phyloP scores from a whole-genome alignment of 1,140 invertebrate species.

The Heliconius hermathena region DNA sequence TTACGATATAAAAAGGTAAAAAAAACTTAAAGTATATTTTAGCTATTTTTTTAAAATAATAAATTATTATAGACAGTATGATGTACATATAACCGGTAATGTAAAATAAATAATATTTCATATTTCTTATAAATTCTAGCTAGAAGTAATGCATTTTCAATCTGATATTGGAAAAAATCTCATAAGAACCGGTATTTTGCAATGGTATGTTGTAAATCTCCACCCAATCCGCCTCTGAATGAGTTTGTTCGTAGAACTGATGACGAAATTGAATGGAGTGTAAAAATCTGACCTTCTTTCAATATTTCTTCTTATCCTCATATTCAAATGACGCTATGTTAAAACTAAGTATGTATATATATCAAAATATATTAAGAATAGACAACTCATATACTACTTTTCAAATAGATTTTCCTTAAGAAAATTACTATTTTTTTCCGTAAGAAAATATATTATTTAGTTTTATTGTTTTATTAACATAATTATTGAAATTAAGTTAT shows the following conservation, averaged over 20 bases:
- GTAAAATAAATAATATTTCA: neutral
- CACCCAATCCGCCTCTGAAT: slow-evolving; percentile 54
- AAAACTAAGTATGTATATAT: neutral
- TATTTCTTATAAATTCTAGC: neutral
- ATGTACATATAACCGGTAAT: too few relatives aligned
- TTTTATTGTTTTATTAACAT: neutral
- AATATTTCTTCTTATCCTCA: slow-evolving; percentile 27
- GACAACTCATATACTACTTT: neutral
- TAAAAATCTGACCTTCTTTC: slow-evolving; percentile 38
- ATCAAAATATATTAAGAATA: neutral
- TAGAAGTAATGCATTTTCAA: slow-evolving; percentile 11
- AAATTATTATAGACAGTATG: neutral
- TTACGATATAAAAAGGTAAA: too few relatives aligned
- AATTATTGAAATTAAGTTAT: neutral
- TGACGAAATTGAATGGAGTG: slow-evolving; percentile 39
- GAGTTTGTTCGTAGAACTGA: slow-evolving; percentile 52
- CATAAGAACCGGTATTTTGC: slow-evolving; percentile 26
- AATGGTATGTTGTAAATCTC: slow-evolving; percentile 30
- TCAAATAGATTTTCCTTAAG: neutral
- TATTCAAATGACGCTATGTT: neutral
- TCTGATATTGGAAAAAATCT: slow-evolving; percentile 21
- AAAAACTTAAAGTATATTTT: too few relatives aligned
- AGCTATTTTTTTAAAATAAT: too few relatives aligned
- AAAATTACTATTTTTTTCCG: neutral
- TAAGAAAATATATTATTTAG: too few relatives aligned